Evolutionary conservation across 1,140 invertebrate genomes (phyloP).

Genomic region (Steinernema feltiae): DNA sequence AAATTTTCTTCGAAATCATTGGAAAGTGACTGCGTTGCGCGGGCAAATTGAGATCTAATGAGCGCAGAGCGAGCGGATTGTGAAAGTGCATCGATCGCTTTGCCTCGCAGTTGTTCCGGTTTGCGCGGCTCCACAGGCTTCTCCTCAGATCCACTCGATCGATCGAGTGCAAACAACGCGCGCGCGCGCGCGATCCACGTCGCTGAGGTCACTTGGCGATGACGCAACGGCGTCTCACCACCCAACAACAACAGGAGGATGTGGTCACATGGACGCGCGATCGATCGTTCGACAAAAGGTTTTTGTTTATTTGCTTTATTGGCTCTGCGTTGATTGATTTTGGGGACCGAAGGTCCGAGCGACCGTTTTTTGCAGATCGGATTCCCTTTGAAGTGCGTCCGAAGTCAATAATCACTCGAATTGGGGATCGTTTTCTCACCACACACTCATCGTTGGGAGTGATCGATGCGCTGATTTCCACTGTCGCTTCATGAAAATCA

Average conservation of each 20-base stretch:
- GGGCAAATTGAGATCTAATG: background rate
- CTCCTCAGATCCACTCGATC: no score
- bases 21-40: background rate
- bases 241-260: no score
- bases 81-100: no score
- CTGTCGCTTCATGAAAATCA: no score
- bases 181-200: no score
- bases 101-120: no score
- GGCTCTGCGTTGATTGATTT: background rate
- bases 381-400: constrained; percentile 23
- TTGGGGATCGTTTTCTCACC: no score
- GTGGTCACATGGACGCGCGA: no score
- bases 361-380: background rate
- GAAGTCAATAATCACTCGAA: no score
- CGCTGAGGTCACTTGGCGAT: background rate
- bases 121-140: no score
- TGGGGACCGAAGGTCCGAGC: background rate
- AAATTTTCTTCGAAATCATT: background rate
- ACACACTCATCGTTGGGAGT: no score
- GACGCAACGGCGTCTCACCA: background rate
- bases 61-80: background rate
- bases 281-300: background rate
- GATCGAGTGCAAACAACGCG: background rate
- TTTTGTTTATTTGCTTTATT: background rate
- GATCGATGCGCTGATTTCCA: no score